phyloP scores from a whole-genome alignment of 2,113 vertebrate species.

The Otocyon megalotis region DNA sequence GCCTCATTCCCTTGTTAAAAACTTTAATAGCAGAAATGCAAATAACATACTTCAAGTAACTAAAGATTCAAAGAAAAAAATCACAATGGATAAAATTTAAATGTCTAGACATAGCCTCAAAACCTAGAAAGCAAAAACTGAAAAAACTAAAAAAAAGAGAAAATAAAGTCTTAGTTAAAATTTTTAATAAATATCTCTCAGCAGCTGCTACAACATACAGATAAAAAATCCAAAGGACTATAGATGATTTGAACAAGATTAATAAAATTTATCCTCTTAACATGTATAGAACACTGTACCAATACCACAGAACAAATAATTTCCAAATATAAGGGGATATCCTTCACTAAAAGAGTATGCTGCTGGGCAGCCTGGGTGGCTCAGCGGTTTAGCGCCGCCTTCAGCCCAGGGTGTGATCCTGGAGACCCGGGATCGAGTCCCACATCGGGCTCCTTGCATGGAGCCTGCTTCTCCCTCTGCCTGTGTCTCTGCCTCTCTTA shows the following conservation, averaged over 20 bases:
- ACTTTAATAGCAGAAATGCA: neutral
- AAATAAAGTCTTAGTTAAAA: neutral
- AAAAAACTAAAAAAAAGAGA: neutral
- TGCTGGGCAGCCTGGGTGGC: too few species aligned
- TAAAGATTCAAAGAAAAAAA: slow-evolving; percentile 43
- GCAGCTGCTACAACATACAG: neutral
- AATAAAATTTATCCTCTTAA: neutral
- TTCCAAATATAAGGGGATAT: neutral
- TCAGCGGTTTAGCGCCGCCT: too few species aligned
- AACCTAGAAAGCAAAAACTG: slow-evolving; percentile 23
- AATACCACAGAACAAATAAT: neutral
- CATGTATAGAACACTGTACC: neutral
- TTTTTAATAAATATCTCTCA: neutral
- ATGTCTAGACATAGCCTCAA: neutral
- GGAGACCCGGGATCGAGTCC: too few species aligned
- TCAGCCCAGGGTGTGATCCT: too few species aligned
- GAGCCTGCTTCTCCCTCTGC: too few species aligned
- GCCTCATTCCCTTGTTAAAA: neutral
- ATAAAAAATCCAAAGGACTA: neutral
- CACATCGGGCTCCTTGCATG: too few species aligned
- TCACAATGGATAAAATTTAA: slow-evolving; percentile 17
- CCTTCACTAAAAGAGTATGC: neutral
- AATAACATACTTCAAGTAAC: neutral
- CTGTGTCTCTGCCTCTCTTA: too few species aligned
- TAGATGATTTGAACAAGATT: neutral